Conservation (phyloP, 2,113 vertebrate genomes). For the Pygoscelis adeliae region DNA sequence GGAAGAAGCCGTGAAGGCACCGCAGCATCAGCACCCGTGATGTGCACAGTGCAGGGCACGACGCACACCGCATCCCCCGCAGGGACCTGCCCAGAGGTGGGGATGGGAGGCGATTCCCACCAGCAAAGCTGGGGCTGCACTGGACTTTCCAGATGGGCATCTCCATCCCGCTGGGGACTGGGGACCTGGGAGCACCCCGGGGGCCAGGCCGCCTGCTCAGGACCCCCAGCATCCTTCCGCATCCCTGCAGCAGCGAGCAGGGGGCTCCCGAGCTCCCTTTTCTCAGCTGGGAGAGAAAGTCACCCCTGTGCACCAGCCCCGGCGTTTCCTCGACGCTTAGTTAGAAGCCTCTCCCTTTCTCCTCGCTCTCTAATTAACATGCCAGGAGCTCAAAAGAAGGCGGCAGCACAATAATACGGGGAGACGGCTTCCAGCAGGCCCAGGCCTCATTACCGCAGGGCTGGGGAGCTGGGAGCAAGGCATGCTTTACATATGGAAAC, state of each 20-base stretch:
- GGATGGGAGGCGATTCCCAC: background rate
- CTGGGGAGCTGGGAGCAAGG: slow-evolving; percentile 58
- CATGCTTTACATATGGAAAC: slow-evolving; percentile 74
- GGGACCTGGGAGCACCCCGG: fast-evolving
- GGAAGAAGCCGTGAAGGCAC: background rate
- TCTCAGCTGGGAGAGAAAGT: slow-evolving; percentile 83
- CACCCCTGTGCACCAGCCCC: slow-evolving; percentile 75
- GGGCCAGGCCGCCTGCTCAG: background rate
- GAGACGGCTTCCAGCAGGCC: slow-evolving; percentile 74
- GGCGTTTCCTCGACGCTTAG: slow-evolving; percentile 78
- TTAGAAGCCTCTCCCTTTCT: slow-evolving; percentile 84
- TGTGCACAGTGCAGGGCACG: fast-evolving
- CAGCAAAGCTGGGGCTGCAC: fast-evolving
- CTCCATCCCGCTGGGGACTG: background rate
- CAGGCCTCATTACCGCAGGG: slow-evolving; percentile 76
- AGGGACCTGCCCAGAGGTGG: background rate
- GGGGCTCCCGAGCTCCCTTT: slow-evolving; percentile 69
- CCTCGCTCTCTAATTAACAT: slow-evolving; percentile 86
- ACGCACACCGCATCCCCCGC: fast-evolving
- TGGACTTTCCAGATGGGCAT: background rate
- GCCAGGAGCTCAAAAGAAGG: slow-evolving; percentile 74
- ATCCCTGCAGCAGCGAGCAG: fast-evolving
- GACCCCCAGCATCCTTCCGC: background rate
- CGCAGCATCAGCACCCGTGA: fast-evolving
- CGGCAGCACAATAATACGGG: slow-evolving; percentile 76